Base-by-base conservation (phyloP, 2,888 invertebrate species). In the Cybosia mesomella region DNA sequence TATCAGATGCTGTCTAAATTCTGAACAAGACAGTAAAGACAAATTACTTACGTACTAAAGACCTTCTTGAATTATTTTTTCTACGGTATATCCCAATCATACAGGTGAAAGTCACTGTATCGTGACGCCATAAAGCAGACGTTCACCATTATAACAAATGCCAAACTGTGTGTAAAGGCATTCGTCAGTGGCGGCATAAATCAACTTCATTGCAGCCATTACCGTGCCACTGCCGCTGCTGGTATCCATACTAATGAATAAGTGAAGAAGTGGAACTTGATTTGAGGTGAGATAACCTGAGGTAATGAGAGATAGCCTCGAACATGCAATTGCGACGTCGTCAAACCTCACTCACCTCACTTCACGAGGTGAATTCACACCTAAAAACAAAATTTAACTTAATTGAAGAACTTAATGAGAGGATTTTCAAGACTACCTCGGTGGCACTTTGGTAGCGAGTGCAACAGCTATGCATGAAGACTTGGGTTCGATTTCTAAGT, bases 91-190 rank as follows among this genome's bases (percentile, higher is more conserved):
- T 10, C 24, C 18, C 15, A 9, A 58, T 32, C 32, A 34, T 28
- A 55, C 13, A 55, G 55, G 32, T 58, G 18, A 28, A 28, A 24
- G 32, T 13, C 74, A 65, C 74, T 78, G 77, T 77, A 83, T 77
- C 75, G 79, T 79, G 82, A 76, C 77, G 72, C 74, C 69, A 82
- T 80, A 77, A 76, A 73, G 75, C 77, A 81, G 81, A 82, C 84
- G 83, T 83, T 80, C 80, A 72, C 82, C 79, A 85, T 87, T 84
- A 84, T 79, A 82, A 82, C 83, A 62, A 78, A 81, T 82, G 83
- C 77, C 83, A 83, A 85, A 85, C 87, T 84, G 85, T 82, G 84
- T 89, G 88, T 88, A 85, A 89, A 89, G 84, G 84, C 84, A 87
- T 87, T 87, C 87, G 78, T 86, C 87, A 84, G 83, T 88, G 82